phyloP scores from a whole-genome alignment of 2,797 vertebrate species.

The Carapus acus region DNA sequence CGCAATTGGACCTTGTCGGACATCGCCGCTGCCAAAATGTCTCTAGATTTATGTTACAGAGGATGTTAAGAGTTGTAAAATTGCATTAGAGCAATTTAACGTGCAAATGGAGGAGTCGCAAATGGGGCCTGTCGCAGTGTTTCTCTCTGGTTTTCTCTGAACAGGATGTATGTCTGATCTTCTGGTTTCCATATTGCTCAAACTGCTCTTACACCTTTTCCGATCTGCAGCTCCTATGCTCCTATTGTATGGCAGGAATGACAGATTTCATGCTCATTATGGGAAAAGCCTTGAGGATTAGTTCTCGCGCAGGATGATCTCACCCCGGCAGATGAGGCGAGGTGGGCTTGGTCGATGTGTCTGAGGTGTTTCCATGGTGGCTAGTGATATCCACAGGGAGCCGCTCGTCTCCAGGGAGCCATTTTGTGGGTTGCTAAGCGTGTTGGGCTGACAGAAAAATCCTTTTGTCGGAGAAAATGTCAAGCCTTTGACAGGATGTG shows the following conservation, averaged over 20 bases:
- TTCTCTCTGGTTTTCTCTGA: neutral
- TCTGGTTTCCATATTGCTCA: neutral
- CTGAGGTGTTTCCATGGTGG: constrained; percentile 57
- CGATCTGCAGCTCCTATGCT: too few species aligned
- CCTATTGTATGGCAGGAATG: too few species aligned
- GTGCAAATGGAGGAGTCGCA: too few species aligned
- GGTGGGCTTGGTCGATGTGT: constrained; percentile 19
- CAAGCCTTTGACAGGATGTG: constrained; percentile 17
- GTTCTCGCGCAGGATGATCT: constrained; percentile 13
- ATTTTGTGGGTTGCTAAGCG: constrained; percentile 65
- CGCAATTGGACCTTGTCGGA: neutral
- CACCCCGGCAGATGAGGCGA: constrained; percentile 7
- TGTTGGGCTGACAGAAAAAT: constrained; percentile 39
- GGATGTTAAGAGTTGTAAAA: constrained; percentile 3
- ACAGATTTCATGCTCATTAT: too few species aligned
- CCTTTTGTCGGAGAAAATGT: constrained; percentile 43
- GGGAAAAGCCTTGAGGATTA: neutral
- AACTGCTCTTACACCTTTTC: constrained; percentile 4
- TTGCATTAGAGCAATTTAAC: too few species aligned
- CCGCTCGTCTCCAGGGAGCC: constrained; percentile 43
- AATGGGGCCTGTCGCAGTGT: neutral
- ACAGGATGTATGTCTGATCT: neutral
- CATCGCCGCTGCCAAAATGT: neutral
- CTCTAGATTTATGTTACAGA: neutral
- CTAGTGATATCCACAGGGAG: constrained; percentile 32